phyloP scores from a whole-genome alignment of 2,797 vertebrate genomes.

The Esox lucius region DNA sequence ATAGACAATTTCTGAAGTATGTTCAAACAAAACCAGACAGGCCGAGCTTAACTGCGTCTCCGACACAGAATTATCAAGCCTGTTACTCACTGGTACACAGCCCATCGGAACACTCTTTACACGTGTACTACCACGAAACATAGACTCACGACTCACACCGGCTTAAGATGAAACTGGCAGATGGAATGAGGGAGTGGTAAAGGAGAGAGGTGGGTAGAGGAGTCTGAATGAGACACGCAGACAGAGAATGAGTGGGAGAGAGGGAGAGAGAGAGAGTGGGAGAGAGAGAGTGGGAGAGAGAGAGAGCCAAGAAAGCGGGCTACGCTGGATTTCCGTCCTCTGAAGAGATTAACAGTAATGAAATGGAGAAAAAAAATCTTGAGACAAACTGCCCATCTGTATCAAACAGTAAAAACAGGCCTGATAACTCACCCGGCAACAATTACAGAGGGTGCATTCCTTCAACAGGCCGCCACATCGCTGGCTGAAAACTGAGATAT shows the following conservation, averaged over 20 bases:
- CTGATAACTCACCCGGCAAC: conserved; percentile 34
- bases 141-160: background rate
- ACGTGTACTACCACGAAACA: background rate
- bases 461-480: conserved; percentile 12
- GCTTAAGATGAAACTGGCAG: conserved; percentile 6
- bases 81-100: background rate
- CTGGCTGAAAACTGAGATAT: background rate
- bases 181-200: conserved; percentile 3
- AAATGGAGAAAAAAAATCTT: conserved; percentile 3
- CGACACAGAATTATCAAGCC: background rate
- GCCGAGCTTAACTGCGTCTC: background rate
- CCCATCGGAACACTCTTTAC: background rate
- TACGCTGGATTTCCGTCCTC: conserved; percentile 30
- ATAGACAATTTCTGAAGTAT: conserved; percentile 1
- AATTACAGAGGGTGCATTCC: conserved; percentile 37
- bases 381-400: conserved; percentile 37
- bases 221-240: background rate
- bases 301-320: conserved; percentile 16
- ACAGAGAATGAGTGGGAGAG: background rate
- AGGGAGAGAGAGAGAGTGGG: background rate
- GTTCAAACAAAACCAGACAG: conserved; percentile 5
- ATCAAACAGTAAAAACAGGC: conserved; percentile 33
- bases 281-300: background rate
- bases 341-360: conserved; percentile 34
- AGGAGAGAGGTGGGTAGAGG: background rate